phyloP scores from a whole-genome alignment of 2,113 vertebrate species.

The Xenotilapia leptura region DNA sequence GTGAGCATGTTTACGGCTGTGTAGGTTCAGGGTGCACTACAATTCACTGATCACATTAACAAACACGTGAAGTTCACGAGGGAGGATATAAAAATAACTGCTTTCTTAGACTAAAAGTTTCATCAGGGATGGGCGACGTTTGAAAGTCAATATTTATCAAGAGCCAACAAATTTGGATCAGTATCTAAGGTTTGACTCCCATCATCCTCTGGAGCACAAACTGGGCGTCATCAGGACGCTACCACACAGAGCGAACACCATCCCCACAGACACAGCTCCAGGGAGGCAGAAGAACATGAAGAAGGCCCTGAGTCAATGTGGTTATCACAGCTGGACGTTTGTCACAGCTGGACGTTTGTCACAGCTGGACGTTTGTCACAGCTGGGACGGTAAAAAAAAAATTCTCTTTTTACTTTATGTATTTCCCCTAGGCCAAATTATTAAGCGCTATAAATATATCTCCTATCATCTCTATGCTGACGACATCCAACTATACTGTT shows the following conservation, averaged over 20 bases:
- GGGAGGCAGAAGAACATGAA: fast-evolving
- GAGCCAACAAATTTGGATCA: background rate
- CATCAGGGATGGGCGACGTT: fast-evolving
- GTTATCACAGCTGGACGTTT: fast-evolving
- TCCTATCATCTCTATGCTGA: too few relatives aligned
- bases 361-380: background rate
- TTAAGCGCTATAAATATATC: too few relatives aligned
- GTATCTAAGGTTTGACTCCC: fast-evolving
- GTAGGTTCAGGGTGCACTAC: fast-evolving
- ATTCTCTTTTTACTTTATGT: too few relatives aligned
- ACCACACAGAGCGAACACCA: background rate
- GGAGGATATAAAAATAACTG: fast-evolving
- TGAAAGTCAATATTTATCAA: background rate
- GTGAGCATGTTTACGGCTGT: background rate
- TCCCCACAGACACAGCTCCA: fast-evolving
- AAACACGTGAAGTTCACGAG: fast-evolving
- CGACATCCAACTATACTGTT: too few relatives aligned
- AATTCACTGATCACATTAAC: background rate
- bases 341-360: background rate
- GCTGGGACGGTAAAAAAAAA: background rate
- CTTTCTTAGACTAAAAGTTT: background rate
- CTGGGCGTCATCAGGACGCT: fast-evolving
- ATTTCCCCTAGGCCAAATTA: too few relatives aligned
- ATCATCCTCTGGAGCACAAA: fast-evolving
- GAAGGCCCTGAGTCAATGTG: background rate